Base-by-base conservation (phyloP, 2,113 vertebrate genomes). In the Cyprinodon variegatus region DNA sequence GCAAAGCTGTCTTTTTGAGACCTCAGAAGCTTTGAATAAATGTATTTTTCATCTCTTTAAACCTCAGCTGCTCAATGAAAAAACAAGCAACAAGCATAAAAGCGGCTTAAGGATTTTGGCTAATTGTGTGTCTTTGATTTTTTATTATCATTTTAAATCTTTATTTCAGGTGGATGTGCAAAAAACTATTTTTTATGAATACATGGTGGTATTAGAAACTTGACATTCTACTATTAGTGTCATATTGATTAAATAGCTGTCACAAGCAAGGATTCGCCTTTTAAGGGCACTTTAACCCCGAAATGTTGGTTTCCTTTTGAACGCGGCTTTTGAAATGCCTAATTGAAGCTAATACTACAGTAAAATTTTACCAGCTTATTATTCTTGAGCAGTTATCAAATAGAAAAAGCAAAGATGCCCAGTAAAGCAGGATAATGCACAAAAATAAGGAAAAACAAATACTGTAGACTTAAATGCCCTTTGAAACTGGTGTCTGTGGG, bases 341-440 rank as follows among this genome's bases (percentile, higher is more conserved):
- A 29, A 68, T 78, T 57, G 61, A 0, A 15, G 37, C 43, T 41
- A 3, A 38, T 70, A 67, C 17, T 4, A 7, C 57, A 39, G 17
- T 83, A 37, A 39, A 17, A 68, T 11, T n/a, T 74, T 15, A 37
- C 68, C 2, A 11, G 64, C 48, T 17, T 1, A 59, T 69, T 79
- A 61, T 59, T 74, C 75, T 57, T 20, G 22, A 8, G 3, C 45
- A 3, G 57, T 7, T 3, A 53, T 76, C 45, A 61, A 74, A 72
- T 48, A 3, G 20, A 11, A 20, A 36, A 53, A 46, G n/a, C 39
- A 67, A 39, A 11, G 29, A 68, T 22, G 69, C 62, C 45, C 10
- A 11, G 29, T 68, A 68, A 39, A 40, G 15, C 11, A 4, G 15
- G 1, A n/a, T 11, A 43, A 15, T 70, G 43, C 72, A 69, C 57